Evolutionary conservation across 2,113 vertebrate species (phyloP), one percentile per base, ranked within the genome.

Genomic region (Syrmaticus mikado): DNA sequence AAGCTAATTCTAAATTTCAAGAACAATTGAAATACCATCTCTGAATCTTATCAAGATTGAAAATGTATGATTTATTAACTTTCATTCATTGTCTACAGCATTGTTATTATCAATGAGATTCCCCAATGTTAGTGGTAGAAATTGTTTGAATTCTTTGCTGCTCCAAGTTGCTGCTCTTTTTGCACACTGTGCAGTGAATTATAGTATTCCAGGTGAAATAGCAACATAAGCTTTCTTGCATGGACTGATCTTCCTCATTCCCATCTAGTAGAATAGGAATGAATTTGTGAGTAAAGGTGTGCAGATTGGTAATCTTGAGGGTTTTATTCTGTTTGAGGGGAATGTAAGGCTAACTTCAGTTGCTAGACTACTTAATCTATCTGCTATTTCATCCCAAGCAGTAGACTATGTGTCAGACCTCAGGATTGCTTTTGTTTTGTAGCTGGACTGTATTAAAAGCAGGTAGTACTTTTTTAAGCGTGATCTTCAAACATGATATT

Each of bases 161-260:
- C 11, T 20, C 17, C 0, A 20, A 82, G 24, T 74, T 36, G 1
- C 8, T 13, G 8, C 21, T 52, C 1, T 18, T 18, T 46, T 20
- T 58, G 50, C 1, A 4, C 36, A 2, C 14, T 4, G 4, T 0
- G 7, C 24, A 40, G 27, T 30, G 34, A 64, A 24, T 34, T 0
- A 2, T 5, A 34, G 27, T 11, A 4, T 68, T 53, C 43, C 21
- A 11, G 36, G 25, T 61, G 71, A 34, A 34, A 15, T 6, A 19
- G 40, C 4, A 21, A 21, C 34, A 18, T 10, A 16, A 5, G 7
- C 10, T n/a, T 61, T 43, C 40, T 13, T 71, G 9, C n/a, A 8
- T 0, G 30, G 41, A 55, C 1, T 13, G 14, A n/a, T 11, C 20
- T 48, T 65, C 27, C 24, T 64, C 40, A 8, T 13, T 19, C 7